Evolutionary conservation across 2,888 invertebrate genomes (phyloP).

Genomic region (Hyposoter dolosus): DNA sequence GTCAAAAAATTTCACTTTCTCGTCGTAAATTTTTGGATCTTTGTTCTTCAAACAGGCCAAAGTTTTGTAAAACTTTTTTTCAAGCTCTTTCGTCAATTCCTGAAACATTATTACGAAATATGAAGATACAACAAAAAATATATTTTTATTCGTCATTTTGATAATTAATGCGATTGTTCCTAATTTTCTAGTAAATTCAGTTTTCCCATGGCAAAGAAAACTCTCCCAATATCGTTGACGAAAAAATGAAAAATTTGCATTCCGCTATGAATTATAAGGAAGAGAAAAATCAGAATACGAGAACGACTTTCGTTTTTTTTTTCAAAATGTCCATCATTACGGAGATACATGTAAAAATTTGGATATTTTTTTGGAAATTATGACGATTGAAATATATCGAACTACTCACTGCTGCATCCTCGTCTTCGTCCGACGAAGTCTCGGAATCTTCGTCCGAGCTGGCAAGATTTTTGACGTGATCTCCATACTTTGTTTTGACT

Average conservation of each 20-base stretch:
- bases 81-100: constrained; percentile 89
- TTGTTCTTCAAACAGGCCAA: constrained; percentile 94
- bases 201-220: too few relatives aligned
- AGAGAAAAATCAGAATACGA: too few relatives aligned
- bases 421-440: constrained; percentile 87
- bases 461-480: constrained; percentile 84
- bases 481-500: constrained; percentile 92
- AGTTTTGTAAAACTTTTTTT: constrained; percentile 95
- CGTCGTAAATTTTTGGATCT: constrained; percentile 95
- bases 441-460: constrained; percentile 84
- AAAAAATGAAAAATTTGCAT: too few relatives aligned
- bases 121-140: background rate
- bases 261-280: too few relatives aligned
- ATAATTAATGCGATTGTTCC: too few relatives aligned
- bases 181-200: too few relatives aligned
- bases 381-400: constrained; percentile 21
- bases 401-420: constrained; percentile 86
- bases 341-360: background rate
- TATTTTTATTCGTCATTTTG: too few relatives aligned
- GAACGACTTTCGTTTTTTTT: too few relatives aligned
- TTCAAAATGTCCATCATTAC: too few relatives aligned
- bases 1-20: constrained; percentile 90
- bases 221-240: background rate
- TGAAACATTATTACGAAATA: constrained; percentile 71
- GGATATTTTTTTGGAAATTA: constrained; percentile 27